Conservation (phyloP, 2,113 vertebrate genomes). For the Melanerpes formicivorus region DNA sequence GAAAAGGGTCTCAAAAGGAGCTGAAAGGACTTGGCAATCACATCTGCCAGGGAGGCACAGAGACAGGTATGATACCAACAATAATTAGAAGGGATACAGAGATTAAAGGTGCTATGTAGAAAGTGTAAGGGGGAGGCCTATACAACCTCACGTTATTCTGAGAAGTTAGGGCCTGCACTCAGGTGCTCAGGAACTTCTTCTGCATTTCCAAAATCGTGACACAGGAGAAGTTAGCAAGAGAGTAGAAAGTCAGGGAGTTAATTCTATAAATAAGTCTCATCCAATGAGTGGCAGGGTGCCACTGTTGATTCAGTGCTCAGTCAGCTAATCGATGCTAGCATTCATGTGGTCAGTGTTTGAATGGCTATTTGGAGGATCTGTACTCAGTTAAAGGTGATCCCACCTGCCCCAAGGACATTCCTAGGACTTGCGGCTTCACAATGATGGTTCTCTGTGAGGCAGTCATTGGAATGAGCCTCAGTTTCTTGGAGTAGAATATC, state of each 20-base stretch:
- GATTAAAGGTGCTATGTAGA: not conserved
- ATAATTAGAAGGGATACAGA: not conserved
- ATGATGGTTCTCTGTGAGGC: not conserved
- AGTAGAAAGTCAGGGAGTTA: not conserved
- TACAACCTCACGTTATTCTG: not conserved
- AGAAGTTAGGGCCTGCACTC: not conserved
- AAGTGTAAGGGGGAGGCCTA: fast-evolving
- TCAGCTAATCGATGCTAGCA: not conserved
- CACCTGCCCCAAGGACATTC: not conserved
- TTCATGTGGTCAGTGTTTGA: not conserved
- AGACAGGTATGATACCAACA: not conserved
- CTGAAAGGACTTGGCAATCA: not conserved
- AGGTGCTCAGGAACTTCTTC: not conserved
- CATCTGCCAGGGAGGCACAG: not conserved
- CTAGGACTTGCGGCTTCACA: not conserved
- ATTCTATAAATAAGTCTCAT: not conserved
- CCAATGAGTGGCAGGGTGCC: not conserved
- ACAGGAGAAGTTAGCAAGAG: not conserved
- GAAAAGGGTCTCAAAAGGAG: not conserved
- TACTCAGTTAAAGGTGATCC: not conserved
- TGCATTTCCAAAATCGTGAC: not conserved
- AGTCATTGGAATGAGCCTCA: not conserved
- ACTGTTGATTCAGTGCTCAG: not conserved
- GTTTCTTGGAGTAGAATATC: not conserved
- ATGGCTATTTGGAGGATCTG: not conserved